Conservation (phyloP, 2,888 invertebrate genomes). For the Eumerus sabulonum region DNA sequence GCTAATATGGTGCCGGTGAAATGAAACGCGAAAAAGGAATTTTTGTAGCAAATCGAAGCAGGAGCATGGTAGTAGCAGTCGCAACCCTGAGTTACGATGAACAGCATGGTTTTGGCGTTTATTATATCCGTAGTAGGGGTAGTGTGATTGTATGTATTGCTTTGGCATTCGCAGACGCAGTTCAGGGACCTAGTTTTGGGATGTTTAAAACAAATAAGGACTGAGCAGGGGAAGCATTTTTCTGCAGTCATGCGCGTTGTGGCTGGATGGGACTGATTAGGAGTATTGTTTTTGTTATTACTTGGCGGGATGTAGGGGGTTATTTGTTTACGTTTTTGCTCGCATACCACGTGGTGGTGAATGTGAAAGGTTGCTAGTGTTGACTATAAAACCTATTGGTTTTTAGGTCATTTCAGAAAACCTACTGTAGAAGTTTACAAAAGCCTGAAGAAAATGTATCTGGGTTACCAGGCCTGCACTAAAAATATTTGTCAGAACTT, state of each 20-base stretch:
- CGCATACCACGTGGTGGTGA: conserved; percentile 54
- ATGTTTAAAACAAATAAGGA: neutral
- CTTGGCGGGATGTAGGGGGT: conserved; percentile 8
- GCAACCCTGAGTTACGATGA: conserved; percentile 31
- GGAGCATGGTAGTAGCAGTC: conserved; percentile 6
- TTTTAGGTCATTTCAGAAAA: too few relatives aligned
- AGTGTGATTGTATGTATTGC: conserved; percentile 19
- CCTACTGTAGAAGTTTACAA: too few relatives aligned
- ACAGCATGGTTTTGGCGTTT: neutral
- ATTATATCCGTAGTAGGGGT: conserved; percentile 32
- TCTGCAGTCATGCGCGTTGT: conserved; percentile 45
- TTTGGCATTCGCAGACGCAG: conserved; percentile 63
- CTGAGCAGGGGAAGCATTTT: conserved; percentile 34
- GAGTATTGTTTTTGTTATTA: conserved; percentile 39
- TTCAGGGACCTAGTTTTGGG: conserved; percentile 62
- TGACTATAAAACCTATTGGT: too few relatives aligned
- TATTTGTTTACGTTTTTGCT: conserved; percentile 60
- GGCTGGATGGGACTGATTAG: too few relatives aligned
- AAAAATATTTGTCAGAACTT: too few relatives aligned
- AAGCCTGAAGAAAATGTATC: too few relatives aligned
- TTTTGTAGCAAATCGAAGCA: conserved; percentile 8
- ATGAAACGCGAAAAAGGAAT: conserved; percentile 52
- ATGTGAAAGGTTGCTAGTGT: too few relatives aligned
- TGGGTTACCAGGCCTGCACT: too few relatives aligned
- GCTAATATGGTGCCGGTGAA: conserved; percentile 41